Conservation (phyloP, 2,888 invertebrate species). For the Trissolcus brochymenae region DNA sequence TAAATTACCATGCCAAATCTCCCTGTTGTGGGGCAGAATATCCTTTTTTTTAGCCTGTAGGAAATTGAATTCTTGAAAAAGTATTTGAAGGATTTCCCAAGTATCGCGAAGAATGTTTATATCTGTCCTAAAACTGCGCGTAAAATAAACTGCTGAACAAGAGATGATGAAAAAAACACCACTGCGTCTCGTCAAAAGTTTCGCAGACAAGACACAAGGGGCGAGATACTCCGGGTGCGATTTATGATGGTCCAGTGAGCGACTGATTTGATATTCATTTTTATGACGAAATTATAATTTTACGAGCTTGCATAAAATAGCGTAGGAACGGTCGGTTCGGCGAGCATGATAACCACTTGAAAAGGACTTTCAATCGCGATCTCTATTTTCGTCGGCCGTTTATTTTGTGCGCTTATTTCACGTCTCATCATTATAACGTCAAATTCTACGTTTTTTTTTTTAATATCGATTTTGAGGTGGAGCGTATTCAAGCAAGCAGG, state of each 20-base stretch:
- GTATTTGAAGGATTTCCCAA: constrained; percentile 8
- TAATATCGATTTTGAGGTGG: constrained; percentile 12
- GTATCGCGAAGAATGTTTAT: constrained; percentile 14
- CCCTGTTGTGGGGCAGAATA: background rate
- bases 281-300: constrained; percentile 48
- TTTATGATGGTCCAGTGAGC: constrained; percentile 24
- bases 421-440: constrained; percentile 30
- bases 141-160: constrained; percentile 21
- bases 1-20: constrained; percentile 11
- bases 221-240: constrained; percentile 5
- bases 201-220: too few species aligned
- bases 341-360: constrained; percentile 37
- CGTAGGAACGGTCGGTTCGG: constrained; percentile 20
- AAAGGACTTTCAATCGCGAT: constrained; percentile 34
- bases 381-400: constrained; percentile 21
- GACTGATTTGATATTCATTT: constrained; percentile 51
- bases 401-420: constrained; percentile 33
- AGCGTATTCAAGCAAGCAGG: background rate
- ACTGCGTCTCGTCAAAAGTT: too few species aligned
- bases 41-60: background rate
- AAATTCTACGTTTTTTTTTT: constrained; percentile 35
- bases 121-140: constrained; percentile 10
- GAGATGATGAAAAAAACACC: constrained; percentile 2
- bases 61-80: constrained; percentile 11
- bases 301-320: constrained; percentile 37